Conservation (phyloP, 2,113 vertebrate genomes). For the Physeter macrocephalus region DNA sequence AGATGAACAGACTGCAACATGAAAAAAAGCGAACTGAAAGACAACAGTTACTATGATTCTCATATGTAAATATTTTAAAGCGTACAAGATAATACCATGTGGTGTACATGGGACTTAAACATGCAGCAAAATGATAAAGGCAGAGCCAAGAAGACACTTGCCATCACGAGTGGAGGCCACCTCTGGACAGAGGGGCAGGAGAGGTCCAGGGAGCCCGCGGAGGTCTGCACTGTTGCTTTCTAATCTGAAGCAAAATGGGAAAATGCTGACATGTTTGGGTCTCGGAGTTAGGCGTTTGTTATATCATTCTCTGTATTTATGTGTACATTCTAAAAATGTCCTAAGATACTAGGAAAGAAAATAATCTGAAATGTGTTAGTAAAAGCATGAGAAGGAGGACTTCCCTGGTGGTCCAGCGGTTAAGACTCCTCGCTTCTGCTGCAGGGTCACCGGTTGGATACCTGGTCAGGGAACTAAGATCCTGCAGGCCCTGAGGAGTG, state of each 20-base stretch:
- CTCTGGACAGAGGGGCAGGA: not conserved
- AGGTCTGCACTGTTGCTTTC: rapidly evolving
- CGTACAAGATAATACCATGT: not conserved
- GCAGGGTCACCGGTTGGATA: not conserved
- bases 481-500: too few relatives aligned
- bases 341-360: not conserved
- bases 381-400: not conserved
- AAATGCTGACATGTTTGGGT: not conserved
- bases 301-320: not conserved
- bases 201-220: rapidly evolving
- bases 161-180: rapidly evolving
- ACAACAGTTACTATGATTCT: not conserved
- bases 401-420: not conserved
- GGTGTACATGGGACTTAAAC: rapidly evolving
- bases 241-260: rapidly evolving
- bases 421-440: not conserved
- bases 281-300: not conserved
- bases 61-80: rapidly evolving
- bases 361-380: not conserved
- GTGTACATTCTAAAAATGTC: not conserved
- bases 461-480: not conserved
- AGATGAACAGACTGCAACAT: rapidly evolving
- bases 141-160: rapidly evolving
- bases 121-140: rapidly evolving
- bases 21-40: not conserved